Evolutionary conservation across 2,113 vertebrate genomes (phyloP).

Genomic region (Ptilorrhoa leucosticta): DNA sequence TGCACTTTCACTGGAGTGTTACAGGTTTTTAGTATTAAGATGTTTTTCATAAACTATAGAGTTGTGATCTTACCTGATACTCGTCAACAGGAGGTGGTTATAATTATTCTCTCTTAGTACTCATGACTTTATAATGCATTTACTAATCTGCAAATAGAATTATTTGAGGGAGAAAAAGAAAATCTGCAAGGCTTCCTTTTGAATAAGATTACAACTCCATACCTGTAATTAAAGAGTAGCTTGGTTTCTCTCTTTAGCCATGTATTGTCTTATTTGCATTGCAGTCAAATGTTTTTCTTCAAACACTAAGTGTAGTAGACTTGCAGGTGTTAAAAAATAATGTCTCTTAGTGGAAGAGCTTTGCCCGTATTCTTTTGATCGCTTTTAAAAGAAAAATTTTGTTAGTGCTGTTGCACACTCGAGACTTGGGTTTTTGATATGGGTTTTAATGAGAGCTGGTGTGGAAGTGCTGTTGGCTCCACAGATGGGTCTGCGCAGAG

Average conservation of each 20-base stretch:
- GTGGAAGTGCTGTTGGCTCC: background rate
- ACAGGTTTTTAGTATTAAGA: background rate
- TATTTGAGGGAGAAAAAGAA: background rate
- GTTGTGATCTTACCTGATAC: background rate
- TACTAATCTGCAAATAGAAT: background rate
- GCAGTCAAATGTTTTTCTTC: background rate
- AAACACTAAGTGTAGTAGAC: background rate
- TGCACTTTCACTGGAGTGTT: background rate
- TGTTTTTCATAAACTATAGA: background rate
- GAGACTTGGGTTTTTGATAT: accelerated
- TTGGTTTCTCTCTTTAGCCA: background rate
- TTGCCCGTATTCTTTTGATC: background rate
- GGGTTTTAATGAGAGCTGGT: background rate
- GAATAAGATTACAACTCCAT: background rate
- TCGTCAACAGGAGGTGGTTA: background rate
- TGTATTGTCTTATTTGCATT: background rate
- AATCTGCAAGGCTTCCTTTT: background rate
- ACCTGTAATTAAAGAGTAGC: background rate
- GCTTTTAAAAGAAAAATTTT: background rate
- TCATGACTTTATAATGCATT: background rate
- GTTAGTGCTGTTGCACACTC: accelerated
- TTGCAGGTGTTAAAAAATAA: background rate
- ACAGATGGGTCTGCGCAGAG: accelerated
- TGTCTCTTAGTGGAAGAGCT: background rate
- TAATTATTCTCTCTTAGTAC: background rate